Conservation (phyloP, 1,140 invertebrate species). For the Penaeus japonicus region DNA sequence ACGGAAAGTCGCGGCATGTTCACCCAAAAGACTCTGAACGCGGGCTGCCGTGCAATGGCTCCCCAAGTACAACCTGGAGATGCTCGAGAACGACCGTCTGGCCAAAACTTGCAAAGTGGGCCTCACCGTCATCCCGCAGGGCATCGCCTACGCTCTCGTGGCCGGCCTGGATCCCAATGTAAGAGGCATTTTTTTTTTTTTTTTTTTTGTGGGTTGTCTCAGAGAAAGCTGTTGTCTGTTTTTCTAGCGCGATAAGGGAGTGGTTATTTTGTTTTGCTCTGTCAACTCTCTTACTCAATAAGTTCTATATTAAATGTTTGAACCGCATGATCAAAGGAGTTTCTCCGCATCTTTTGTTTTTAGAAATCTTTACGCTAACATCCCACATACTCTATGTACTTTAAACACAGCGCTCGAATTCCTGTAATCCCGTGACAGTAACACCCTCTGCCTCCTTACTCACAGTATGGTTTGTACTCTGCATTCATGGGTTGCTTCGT, state of each 20-base stretch:
- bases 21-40: slow-evolving; percentile 40
- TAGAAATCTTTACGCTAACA: too few relatives aligned
- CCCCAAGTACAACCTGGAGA: slow-evolving; percentile 71
- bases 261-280: too few relatives aligned
- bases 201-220: not conserved
- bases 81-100: slow-evolving; percentile 75
- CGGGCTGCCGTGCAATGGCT: slow-evolving; percentile 73
- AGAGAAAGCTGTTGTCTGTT: too few relatives aligned
- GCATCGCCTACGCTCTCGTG: slow-evolving; percentile 82
- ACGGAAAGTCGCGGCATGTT: slow-evolving; percentile 1
- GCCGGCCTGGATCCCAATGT: slow-evolving; percentile 77
- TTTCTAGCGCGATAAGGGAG: too few relatives aligned
- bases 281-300: too few relatives aligned
- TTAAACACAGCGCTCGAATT: not conserved
- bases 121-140: slow-evolving; percentile 85
- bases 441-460: not conserved
- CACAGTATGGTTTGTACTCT: slow-evolving; percentile 86
- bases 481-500: slow-evolving; percentile 91
- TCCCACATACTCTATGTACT: not conserved
- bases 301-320: too few relatives aligned
- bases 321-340: too few relatives aligned
- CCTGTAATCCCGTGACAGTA: not conserved
- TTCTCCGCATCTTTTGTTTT: too few relatives aligned
- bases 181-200: not conserved
- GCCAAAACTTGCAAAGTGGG: slow-evolving; percentile 88